Conservation (phyloP, 2,888 invertebrate genomes). For the Acanthococcus lagerstroemiae region DNA sequence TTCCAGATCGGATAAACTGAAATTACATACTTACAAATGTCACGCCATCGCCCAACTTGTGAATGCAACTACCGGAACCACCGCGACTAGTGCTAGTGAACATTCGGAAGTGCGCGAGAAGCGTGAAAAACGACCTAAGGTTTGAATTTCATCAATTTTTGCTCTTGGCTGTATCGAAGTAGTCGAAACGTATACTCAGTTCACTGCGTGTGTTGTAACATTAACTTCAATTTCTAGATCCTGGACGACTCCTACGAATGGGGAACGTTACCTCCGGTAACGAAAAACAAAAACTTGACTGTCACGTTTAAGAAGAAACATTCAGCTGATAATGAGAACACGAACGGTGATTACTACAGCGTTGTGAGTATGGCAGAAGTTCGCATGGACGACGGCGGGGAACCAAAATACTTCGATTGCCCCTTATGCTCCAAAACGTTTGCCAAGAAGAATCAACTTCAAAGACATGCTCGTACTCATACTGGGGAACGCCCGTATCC, state of each 20-base stretch:
- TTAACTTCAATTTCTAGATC: not conserved
- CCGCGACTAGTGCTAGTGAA: not conserved
- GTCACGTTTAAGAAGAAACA: conserved; percentile 9
- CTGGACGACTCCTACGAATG: conserved; percentile 8
- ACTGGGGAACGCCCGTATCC: conserved; percentile 20
- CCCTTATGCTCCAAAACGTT: not conserved
- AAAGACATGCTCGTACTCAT: conserved; percentile 14
- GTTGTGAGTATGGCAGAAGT: conserved; percentile 24
- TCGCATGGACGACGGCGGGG: conserved; percentile 13
- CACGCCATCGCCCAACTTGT: not conserved
- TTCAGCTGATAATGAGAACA: not conserved
- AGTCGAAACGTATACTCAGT: no score
- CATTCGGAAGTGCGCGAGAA: not conserved
- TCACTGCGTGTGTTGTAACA: no score
- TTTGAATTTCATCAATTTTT: not conserved
- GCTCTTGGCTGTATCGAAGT: no score
- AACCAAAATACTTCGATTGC: not conserved
- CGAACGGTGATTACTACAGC: conserved; percentile 16
- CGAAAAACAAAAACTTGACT: conserved; percentile 11
- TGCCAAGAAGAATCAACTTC: conserved; percentile 16
- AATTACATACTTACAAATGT: conserved; percentile 10
- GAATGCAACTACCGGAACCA: not conserved
- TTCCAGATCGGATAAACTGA: conserved; percentile 12
- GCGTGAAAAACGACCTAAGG: conserved; percentile 19
- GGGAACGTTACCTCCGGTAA: not conserved